A percentile compares a stretch with the other conserved stretches of the same genome.
phyloP scores from a whole-genome alignment of 1,140 invertebrate genomes.

The Calephelis nemesis region DNA sequence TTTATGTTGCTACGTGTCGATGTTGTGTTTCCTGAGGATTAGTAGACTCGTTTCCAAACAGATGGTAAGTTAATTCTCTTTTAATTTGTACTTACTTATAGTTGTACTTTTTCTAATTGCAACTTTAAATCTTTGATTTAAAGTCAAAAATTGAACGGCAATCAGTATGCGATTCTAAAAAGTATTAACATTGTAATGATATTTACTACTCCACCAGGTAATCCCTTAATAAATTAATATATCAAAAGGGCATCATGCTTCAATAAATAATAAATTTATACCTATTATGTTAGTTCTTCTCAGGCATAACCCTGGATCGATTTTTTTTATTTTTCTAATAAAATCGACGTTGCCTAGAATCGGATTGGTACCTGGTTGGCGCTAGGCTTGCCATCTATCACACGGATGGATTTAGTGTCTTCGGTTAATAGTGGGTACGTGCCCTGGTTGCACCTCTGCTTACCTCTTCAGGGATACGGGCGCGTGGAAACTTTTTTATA shows the following conservation, averaged over 20 bases:
- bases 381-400: too few species aligned
- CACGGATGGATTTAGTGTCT: too few species aligned
- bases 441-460: too few species aligned
- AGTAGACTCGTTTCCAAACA: constrained; percentile 7
- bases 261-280: not conserved
- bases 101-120: not conserved
- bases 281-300: too few species aligned
- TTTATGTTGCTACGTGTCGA: not conserved
- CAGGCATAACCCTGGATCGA: too few species aligned
- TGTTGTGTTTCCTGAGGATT: constrained; percentile 10
- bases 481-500: too few species aligned
- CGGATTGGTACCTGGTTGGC: too few species aligned
- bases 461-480: too few species aligned
- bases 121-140: not conserved
- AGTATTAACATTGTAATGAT: not conserved
- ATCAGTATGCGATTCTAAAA: not conserved
- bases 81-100: not conserved
- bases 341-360: too few species aligned
- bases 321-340: too few species aligned
- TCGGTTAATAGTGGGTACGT: too few species aligned
- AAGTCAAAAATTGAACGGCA: not conserved
- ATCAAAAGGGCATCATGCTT: not conserved
- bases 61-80: constrained; percentile 8
- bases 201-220: not conserved
- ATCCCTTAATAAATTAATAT: not conserved